These are phyloP conservation scores for Eremobia ochroleuca DNA, from an alignment of 2,888 invertebrate species.

Conservation along the genomic window DNA sequence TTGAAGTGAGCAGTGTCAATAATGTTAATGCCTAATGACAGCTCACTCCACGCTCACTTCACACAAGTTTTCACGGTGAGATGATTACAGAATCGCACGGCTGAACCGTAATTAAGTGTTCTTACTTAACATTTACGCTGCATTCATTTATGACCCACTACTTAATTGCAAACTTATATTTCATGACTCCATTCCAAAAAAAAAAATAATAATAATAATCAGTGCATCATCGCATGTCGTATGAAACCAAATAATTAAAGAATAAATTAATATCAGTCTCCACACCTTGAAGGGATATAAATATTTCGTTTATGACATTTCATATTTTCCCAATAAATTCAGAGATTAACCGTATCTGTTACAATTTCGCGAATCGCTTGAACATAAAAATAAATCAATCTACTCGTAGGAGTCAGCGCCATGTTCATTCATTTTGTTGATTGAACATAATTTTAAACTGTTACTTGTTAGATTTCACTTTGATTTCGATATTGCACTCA, in stretches of 20 bases:
- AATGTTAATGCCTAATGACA: too few species aligned
- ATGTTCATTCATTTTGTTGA: slow-evolving; percentile 31
- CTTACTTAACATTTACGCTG: too few species aligned
- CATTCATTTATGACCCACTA: neutral
- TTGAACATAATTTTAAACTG: slow-evolving; percentile 45
- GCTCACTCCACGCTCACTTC: too few species aligned
- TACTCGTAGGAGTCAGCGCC: slow-evolving; percentile 22
- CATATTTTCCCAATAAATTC: slow-evolving; percentile 37
- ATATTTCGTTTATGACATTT: slow-evolving; percentile 28
- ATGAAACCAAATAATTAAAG: slow-evolving; percentile 16
- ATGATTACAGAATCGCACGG: too few species aligned
- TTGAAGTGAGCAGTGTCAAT: too few species aligned
- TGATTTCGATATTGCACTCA: too few species aligned
- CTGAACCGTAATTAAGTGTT: neutral
- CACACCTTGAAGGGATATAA: slow-evolving; percentile 12
- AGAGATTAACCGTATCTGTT: slow-evolving; percentile 46
- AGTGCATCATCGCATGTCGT: neutral
- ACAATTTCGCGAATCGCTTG: slow-evolving; percentile 34
- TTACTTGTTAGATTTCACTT: too few species aligned
- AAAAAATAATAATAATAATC: neutral
- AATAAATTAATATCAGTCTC: slow-evolving; percentile 16
- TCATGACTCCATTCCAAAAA: neutral
- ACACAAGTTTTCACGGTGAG: too few species aligned
- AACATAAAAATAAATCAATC: slow-evolving; percentile 50
- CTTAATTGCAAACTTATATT: neutral